Evolutionary conservation across 2,888 invertebrate genomes (phyloP).

Genomic region (Brenthis hecate): DNA sequence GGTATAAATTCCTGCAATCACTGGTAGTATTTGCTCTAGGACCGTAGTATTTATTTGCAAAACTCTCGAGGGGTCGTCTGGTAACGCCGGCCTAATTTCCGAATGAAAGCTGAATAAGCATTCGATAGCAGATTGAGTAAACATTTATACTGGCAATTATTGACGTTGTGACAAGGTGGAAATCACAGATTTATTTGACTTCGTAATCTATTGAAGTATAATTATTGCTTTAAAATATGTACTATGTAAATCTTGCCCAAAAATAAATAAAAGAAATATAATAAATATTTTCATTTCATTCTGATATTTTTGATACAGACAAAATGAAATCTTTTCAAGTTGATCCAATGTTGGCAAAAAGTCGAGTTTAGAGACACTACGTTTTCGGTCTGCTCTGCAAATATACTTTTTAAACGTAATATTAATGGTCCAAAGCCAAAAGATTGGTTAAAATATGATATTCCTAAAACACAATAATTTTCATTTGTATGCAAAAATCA

Average conservation of each 20-base stretch:
- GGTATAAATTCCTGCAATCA: conserved; percentile 57
- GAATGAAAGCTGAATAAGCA: conserved; percentile 68
- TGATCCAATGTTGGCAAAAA: too few species aligned
- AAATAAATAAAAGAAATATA: too few species aligned
- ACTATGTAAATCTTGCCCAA: conserved; percentile 22
- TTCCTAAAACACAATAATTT: too few species aligned
- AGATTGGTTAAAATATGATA: too few species aligned
- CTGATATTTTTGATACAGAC: too few species aligned
- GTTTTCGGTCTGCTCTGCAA: too few species aligned
- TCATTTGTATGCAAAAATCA: too few species aligned
- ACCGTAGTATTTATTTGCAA: conserved; percentile 71
- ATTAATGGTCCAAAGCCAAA: too few species aligned
- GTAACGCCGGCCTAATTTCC: conserved; percentile 64
- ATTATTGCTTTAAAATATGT: conserved; percentile 15
- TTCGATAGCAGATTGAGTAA: conserved; percentile 63
- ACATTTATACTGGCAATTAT: conserved; percentile 54
- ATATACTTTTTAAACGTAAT: too few species aligned
- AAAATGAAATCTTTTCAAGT: too few species aligned
- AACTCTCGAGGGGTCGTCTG: conserved; percentile 63
- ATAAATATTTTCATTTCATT: too few species aligned
- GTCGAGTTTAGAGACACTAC: too few species aligned
- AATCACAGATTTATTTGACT: conserved; percentile 33
- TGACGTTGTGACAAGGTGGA: conserved; percentile 34
- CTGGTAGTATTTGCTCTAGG: conserved; percentile 61
- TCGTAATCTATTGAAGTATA: conserved; percentile 15